A percentile compares a stretch with the other conserved stretches of the same genome.
Evolutionary conservation across 2,797 vertebrate species (phyloP).

Genomic region (Jordanella pulchra): DNA sequence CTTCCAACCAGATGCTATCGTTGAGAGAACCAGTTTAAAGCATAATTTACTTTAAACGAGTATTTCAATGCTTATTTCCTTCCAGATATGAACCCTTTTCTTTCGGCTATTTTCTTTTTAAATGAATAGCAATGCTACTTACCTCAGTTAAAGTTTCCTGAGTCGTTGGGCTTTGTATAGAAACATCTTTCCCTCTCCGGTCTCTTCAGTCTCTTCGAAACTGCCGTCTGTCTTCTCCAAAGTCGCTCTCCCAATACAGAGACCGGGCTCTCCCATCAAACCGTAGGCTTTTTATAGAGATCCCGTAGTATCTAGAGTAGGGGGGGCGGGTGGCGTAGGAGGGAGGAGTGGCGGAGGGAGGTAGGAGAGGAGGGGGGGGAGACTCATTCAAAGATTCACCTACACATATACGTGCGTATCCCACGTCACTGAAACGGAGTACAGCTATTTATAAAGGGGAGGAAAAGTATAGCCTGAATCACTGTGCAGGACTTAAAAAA

Average conservation of each 20-base stretch:
- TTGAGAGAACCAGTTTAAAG: conserved; percentile 36
- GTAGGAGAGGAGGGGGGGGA: conserved; percentile 58
- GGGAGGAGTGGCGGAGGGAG: conserved; percentile 11
- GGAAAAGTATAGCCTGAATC: conserved; percentile 63
- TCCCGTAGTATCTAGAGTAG: conserved; percentile 79
- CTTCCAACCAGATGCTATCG: conserved; percentile 61
- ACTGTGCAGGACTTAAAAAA: conserved; percentile 41
- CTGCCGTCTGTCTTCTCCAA: conserved; percentile 64
- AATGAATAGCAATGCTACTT: conserved; percentile 35
- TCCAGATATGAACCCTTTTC: neutral
- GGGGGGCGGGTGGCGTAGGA: conserved; percentile 27
- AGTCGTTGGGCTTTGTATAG: neutral
- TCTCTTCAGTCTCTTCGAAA: conserved; percentile 4
- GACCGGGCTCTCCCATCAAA: conserved; percentile 77
- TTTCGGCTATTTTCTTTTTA: neutral
- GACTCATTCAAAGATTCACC: conserved; percentile 88
- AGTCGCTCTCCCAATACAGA: conserved; percentile 72
- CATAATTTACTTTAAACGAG: conserved; percentile 1
- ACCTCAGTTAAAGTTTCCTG: conserved; percentile 55
- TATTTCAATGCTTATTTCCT: no score
- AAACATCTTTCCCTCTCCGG: neutral
- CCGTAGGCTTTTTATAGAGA: conserved; percentile 86
- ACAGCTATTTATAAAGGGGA: conserved; percentile 81
- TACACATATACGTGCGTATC: conserved; percentile 83
- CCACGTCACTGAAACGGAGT: conserved; percentile 80